Base-by-base conservation (phyloP, 2,888 invertebrate species). In the Anorthoa munda region DNA sequence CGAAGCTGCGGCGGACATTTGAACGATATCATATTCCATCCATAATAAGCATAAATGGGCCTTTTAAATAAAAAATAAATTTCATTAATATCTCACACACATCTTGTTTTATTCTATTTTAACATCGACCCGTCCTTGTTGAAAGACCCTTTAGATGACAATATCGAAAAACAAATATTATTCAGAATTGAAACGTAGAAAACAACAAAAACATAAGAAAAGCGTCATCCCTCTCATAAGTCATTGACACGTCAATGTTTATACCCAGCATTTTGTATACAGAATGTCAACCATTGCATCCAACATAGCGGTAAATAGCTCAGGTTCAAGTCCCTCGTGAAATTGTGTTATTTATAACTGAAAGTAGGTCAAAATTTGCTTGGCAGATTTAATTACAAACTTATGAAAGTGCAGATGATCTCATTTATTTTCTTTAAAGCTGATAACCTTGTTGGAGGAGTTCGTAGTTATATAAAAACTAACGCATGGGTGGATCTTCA, bases 361-460 rank as follows among this genome's bases (percentile, higher is more conserved):
- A 21, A 66, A 66, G 13, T 66, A 51, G 61, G 61, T 56, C 59
- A 59, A 46, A 60, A 39, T 72, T 15, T 17, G 31, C 46, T 53
- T 74, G 51, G 26, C 23, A 65, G 60, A 72, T 61, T 68, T 21
- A 46, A 64, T 74, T 65, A 39, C 17, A 9, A 31, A n/a, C 53
- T 31, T 21, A 55, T 46, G 53, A 59, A 74, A 51, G 64, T 17
- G 31, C 23, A 23, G 39, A 60, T 75, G 23, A 70, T 39, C 18
- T 71, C 12, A 51, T 48, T 66, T 48, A 26, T 39, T 48, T 31
- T 46, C 17, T 56, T 7, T 11, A 17, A 39, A 66, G 46, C 11
- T 64, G 45, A 12, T 46, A 12, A 26, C 51, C 55, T 55, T 55
- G 18, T 26, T 26, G 4, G 26, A 26, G 26, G 4, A 26, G 4